Percentiles rank a stretch among this genome's conserved stretches.
These are phyloP conservation scores for Camponotus fellah DNA, from an alignment of 2,888 invertebrate genomes.

Conservation along the genomic window DNA sequence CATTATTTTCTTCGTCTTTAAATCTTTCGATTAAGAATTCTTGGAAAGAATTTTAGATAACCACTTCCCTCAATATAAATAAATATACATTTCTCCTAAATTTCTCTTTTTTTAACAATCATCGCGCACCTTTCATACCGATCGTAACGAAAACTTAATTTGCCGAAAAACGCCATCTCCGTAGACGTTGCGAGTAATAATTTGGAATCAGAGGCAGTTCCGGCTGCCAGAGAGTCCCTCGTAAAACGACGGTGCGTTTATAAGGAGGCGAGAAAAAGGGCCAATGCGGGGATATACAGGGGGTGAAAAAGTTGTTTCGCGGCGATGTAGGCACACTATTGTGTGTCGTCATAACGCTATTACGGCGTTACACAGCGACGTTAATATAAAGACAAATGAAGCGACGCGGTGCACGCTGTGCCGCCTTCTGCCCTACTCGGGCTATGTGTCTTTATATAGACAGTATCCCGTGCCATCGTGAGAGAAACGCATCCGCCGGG, in stretches of 20 bases:
- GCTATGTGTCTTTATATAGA: conserved; percentile 83
- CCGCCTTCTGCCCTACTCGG: conserved; percentile 51
- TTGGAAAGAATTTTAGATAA: not conserved
- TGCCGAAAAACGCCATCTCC: conserved; percentile 36
- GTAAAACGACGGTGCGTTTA: conserved; percentile 51
- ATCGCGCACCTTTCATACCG: conserved; percentile 6
- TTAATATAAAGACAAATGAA: conserved; percentile 85
- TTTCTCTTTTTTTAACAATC: conserved; percentile 17
- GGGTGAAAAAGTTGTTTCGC: conserved; percentile 40
- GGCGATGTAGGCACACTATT: conserved; percentile 37
- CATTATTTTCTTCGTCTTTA: not conserved
- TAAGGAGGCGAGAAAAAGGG: conserved; percentile 47
- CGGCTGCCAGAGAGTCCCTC: conserved; percentile 33
- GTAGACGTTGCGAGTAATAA: conserved; percentile 46
- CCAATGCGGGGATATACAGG: not conserved
- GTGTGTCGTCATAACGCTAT: conserved; percentile 55
- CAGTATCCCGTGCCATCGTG: conserved; percentile 73
- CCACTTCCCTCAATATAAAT: conserved; percentile 1
- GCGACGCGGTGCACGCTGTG: conserved; percentile 67
- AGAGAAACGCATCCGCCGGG: conserved; percentile 61
- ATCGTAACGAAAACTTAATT: conserved; percentile 24
- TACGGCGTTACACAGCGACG: conserved; percentile 64
- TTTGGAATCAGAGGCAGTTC: conserved; percentile 53
- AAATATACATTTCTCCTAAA: not conserved
- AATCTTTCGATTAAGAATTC: not conserved